phyloP scores from a whole-genome alignment of 1,140 invertebrate species.

The Brachionus sp. region DNA sequence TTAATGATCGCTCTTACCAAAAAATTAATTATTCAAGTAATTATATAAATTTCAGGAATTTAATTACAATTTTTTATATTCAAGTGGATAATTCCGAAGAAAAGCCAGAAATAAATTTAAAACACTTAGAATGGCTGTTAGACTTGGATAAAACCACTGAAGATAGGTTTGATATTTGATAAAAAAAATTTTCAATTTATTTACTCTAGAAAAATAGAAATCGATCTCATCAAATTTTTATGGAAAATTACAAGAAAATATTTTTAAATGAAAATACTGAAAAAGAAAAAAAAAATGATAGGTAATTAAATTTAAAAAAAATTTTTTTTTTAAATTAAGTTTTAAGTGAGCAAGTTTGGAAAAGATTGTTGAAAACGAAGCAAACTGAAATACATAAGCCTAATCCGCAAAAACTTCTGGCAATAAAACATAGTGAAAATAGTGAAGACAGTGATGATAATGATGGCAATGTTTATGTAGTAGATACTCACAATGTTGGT shows the following conservation, averaged over 20 bases:
- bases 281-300: background rate
- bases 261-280: constrained; percentile 49
- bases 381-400: background rate
- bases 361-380: background rate
- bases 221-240: constrained; percentile 54
- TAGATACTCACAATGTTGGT: constrained; percentile 52
- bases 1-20: background rate
- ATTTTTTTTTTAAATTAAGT: background rate
- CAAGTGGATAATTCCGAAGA: background rate
- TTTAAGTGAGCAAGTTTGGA: background rate
- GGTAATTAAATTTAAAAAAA: background rate
- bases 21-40: constrained; percentile 32
- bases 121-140: constrained; percentile 30
- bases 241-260: constrained; percentile 54
- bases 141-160: background rate
- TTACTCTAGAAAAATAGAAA: constrained; percentile 31
- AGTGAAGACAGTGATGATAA: background rate
- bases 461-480: constrained; percentile 45
- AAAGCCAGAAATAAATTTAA: constrained; percentile 14
- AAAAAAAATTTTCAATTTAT: background rate
- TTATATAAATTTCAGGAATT: background rate
- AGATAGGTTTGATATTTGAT: background rate
- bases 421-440: constrained; percentile 26
- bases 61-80: background rate
- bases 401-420: background rate